Base-by-base conservation (phyloP, 2,888 invertebrate species). In the Amblyteles armatorius region DNA sequence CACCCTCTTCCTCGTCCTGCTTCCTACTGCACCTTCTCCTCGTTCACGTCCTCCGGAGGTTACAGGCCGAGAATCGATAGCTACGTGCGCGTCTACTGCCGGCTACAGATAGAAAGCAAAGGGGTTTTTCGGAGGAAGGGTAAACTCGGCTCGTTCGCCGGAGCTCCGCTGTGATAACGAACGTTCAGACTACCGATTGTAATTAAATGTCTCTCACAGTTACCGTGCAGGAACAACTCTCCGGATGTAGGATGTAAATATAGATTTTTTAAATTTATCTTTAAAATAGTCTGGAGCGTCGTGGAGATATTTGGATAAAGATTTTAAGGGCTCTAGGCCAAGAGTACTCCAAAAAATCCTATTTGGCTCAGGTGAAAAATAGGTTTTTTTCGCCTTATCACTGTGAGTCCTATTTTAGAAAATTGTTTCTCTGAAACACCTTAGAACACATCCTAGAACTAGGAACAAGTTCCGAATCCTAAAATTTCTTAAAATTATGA, bases 1-100 rank as follows among this genome's bases (percentile, higher is more conserved):
- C 71, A 36, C 67, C 76, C 79, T 65, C 67, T 63, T 82, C 72
- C 79, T 85, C 50, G 69, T 72, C 44, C 44, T 52, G 13, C 60
- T 68, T 40, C 82, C 79, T 60, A 22, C 79, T 74, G 65, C 68
- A 79, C 57, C 57, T 57, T 73, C 79, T 73, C 71, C 69, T 68
- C 67, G 40, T 73, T 84, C 83, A 36, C 72, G 73, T 86, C 72
- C 84, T 81, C 71, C 82, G 82, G 85, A 85, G 89, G 89, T 88
- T 89, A 89, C 88, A 86, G 89, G 88, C 87, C 82, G 88, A 87
- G 88, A 90, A 90, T 90, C 90, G 90, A 90, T 90, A 90, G 81
- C 88, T 72, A 74, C 81, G 74, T 74, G 57, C 50, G 65, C 82
- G 83, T 83, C 77, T 80, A 44, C 48, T 26, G 73, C 63, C 36